Evolutionary conservation across 1,140 invertebrate species (phyloP).

Genomic region (Zaprionus inermis): DNA sequence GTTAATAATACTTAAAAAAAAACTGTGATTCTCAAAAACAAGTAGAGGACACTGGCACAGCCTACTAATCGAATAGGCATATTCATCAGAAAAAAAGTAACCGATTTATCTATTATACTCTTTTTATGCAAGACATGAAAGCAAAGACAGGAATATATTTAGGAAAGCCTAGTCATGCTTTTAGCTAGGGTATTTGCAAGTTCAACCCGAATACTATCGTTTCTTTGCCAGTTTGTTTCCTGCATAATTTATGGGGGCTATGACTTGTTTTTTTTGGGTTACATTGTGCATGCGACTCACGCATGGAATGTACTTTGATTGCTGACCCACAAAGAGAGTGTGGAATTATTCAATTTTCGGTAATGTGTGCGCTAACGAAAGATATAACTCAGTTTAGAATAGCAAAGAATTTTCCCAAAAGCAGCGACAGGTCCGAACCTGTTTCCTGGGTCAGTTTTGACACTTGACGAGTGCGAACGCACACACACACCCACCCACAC

Average conservation of each 20-base stretch:
- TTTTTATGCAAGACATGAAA: no score
- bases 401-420: background rate
- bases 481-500: constrained; percentile 9
- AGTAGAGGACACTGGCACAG: no score
- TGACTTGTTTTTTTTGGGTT: constrained; percentile 33
- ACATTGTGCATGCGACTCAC: constrained; percentile 37
- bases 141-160: no score
- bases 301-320: constrained; percentile 31
- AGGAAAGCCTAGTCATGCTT: no score
- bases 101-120: no score
- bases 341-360: constrained; percentile 67
- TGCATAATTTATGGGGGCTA: constrained; percentile 66
- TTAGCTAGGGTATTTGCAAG: background rate
- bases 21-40: no score
- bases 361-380: constrained; percentile 30
- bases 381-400: constrained; percentile 1
- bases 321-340: constrained; percentile 58
- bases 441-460: constrained; percentile 51
- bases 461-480: constrained; percentile 3
- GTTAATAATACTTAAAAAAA: no score
- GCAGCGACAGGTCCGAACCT: constrained; percentile 24
- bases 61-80: no score
- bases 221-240: constrained; percentile 13
- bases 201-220: background rate
- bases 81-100: no score